Evolutionary conservation across 2,888 invertebrate genomes (phyloP).

Genomic region (Agrotis segetum): DNA sequence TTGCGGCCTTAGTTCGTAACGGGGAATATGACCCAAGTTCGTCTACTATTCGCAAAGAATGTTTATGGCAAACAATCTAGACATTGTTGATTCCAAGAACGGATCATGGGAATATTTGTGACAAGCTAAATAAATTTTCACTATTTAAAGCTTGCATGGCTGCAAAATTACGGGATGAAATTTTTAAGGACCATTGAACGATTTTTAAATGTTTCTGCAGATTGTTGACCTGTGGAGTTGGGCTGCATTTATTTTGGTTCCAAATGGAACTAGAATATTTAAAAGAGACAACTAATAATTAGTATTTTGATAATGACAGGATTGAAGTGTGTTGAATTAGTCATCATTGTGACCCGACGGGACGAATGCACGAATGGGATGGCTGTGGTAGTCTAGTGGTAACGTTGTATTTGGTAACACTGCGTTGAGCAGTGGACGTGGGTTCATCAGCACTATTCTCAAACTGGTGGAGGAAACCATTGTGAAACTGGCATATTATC

Average conservation of each 20-base stretch:
- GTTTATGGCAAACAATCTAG: slow-evolving; percentile 59
- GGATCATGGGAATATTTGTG: slow-evolving; percentile 54
- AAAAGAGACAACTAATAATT: background rate
- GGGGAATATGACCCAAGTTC: slow-evolving; percentile 49
- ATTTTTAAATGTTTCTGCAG: slow-evolving; percentile 22
- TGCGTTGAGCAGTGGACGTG: no score
- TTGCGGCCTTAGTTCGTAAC: slow-evolving; percentile 18
- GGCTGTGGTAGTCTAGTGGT: no score
- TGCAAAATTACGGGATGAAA: slow-evolving; percentile 32
- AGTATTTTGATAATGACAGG: no score
- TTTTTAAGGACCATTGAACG: slow-evolving; percentile 42
- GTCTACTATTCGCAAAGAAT: slow-evolving; percentile 62
- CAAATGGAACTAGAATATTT: slow-evolving; percentile 8
- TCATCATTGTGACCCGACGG: background rate
- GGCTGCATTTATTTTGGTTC: slow-evolving; percentile 11
- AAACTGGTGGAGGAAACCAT: no score
- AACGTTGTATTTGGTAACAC: no score
- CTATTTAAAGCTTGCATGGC: slow-evolving; percentile 40
- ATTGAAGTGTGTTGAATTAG: background rate
- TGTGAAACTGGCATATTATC: no score
- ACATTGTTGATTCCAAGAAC: slow-evolving; percentile 50
- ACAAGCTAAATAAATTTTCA: slow-evolving; percentile 31
- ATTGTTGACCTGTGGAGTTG: slow-evolving; percentile 16
- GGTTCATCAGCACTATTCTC: no score
- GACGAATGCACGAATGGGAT: no score